Evolutionary conservation across 2,888 invertebrate genomes (phyloP), one percentile per base, ranked within the genome.

Genomic region (Dolichopus griseipennis): DNA sequence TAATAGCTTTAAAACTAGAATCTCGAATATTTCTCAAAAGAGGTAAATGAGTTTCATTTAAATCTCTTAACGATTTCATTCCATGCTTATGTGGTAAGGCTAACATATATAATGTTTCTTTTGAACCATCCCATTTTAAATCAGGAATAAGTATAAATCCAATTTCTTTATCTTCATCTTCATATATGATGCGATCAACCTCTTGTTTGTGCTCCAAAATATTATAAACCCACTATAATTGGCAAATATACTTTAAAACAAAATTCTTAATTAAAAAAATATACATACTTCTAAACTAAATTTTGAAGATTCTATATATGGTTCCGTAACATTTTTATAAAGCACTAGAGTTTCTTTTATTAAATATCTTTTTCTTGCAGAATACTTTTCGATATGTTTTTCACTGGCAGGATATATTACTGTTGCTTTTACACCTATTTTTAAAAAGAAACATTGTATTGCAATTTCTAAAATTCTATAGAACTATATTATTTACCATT

Each of bases 71-170:
- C 0, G 94, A 95, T 78, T 88, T 90, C 8, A 99, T 85, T 66
- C 86, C 88, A 72, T 84, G 87, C 71, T 86, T 84, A 73, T 89
- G 86, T 0, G 90, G 85, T 69, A 99, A 88, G 0, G 93, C 97
- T 68, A 95, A 82, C 9, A 94, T 81, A 78, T 98, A 95, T 18
- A 99, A 81, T 0, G 90, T 90, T 75, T 93, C 91, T 21, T 88
- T 72, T 70, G 83, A 83, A 18, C 93, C 92, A 81, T 97, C 92
- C 98, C 99, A 99, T 81, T 99, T 99, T 68, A 97, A 83, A 82
- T 99, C 99, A 0, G 95, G 96, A 1, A 96, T 76, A 18, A 99
- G 81, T 18, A 98, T 83, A 78, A 97, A 98, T 0, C 97, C 97
- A 71, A 82, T 87, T 64, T 86, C 85, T 1, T 90, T 87, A 73